Percentiles rank a stretch among this genome's conserved stretches.
These are phyloP conservation scores for Entomobrya proxima DNA, from an alignment of 2,888 invertebrate genomes.

Conservation along the genomic window DNA sequence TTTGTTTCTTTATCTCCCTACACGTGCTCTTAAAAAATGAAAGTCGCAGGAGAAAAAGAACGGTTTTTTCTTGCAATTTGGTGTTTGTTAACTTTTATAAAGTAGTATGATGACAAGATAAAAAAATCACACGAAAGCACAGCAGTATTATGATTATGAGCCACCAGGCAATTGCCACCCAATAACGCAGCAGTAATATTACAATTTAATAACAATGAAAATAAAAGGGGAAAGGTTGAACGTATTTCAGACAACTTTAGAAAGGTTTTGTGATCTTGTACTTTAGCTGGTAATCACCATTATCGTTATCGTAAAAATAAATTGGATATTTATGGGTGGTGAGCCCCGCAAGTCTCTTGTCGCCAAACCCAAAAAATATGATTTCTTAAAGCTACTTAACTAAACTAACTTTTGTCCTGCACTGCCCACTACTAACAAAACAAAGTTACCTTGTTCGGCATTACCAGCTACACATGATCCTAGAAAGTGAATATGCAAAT, in stretches of 20 bases:
- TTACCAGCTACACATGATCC: no score
- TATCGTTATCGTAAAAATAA: slow-evolving; percentile 19
- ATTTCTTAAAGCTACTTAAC: not conserved
- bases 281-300: not conserved
- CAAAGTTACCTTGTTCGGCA: no score
- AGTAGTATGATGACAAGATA: not conserved
- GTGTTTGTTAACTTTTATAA: no score
- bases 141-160: not conserved
- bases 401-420: no score
- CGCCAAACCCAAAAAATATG: not conserved
- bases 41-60: not conserved
- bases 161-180: slow-evolving; percentile 6
- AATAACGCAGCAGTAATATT: not conserved
- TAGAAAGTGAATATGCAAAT: no score
- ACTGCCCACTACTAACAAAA: no score
- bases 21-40: slow-evolving; percentile 13
- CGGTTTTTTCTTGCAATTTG: no score
- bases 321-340: slow-evolving; percentile 25
- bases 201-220: no score
- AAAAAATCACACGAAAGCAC: no score
- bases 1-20: not conserved
- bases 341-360: not conserved
- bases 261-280: no score
- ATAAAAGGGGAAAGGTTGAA: not conserved
- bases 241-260: no score